These are phyloP conservation scores for Passer montanus DNA, from an alignment of 2,113 vertebrate species.

Conservation along the genomic window DNA sequence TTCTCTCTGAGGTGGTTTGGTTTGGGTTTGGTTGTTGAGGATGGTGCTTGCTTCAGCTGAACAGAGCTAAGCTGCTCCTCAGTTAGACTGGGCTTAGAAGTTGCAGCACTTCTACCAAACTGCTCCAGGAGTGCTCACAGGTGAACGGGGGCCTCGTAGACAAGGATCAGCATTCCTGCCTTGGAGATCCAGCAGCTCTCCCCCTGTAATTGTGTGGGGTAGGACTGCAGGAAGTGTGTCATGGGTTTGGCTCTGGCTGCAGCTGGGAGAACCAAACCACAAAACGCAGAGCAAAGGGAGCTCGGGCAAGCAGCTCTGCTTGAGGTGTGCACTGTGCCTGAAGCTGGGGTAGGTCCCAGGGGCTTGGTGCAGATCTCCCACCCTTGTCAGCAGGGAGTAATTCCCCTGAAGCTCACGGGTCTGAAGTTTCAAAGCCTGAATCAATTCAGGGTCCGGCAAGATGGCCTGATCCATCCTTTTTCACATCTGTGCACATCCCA, in stretches of 20 bases:
- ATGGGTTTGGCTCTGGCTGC: not conserved
- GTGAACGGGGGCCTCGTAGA: not conserved
- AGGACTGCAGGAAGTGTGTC: not conserved
- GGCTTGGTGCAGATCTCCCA: not conserved
- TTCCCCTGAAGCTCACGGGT: not conserved
- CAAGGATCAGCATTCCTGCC: not conserved
- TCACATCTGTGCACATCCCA: not conserved
- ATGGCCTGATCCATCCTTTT: not conserved
- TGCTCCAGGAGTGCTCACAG: not conserved
- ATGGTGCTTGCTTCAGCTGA: not conserved
- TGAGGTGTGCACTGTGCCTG: rapidly evolving
- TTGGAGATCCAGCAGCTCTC: not conserved
- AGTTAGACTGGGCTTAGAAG: not conserved
- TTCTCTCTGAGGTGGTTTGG: not conserved
- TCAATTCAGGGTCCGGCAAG: not conserved
- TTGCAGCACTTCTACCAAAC: not conserved
- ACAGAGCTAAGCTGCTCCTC: not conserved
- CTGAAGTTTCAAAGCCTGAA: not conserved
- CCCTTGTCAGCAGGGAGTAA: not conserved
- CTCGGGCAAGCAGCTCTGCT: not conserved
- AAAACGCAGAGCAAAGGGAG: not conserved
- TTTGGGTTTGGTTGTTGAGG: not conserved
- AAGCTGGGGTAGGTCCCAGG: not conserved
- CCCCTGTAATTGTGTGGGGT: not conserved
- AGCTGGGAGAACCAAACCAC: not conserved